These are phyloP conservation scores for Xyrauchen texanus DNA, from an alignment of 2,113 vertebrate species.

Conservation along the genomic window DNA sequence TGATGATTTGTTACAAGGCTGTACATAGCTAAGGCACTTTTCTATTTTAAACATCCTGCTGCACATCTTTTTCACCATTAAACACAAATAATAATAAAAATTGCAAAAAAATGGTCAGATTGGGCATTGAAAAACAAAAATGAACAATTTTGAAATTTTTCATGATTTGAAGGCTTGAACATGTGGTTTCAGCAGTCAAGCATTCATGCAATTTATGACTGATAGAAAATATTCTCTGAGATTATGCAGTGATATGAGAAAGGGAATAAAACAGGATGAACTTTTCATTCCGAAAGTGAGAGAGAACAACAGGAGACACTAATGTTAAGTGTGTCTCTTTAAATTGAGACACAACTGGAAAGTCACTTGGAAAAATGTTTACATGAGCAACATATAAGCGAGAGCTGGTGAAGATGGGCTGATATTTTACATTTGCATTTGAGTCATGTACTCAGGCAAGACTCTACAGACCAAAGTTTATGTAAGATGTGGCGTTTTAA, in stretches of 20 bases:
- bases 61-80: constrained; percentile 1
- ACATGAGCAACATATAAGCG: neutral
- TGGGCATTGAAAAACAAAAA: neutral
- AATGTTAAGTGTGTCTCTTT: neutral
- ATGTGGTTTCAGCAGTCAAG: neutral
- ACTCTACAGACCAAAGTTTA: too few species aligned
- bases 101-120: too few species aligned
- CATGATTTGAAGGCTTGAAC: neutral
- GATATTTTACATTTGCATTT: neutral
- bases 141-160: neutral
- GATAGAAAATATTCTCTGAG: neutral
- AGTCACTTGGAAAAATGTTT: neutral
- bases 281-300: neutral
- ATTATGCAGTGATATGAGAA: neutral
- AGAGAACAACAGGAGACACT: neutral
- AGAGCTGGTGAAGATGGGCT: neutral
- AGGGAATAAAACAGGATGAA: neutral
- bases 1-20: too few species aligned
- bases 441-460: neutral
- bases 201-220: too few species aligned
- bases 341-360: constrained; percentile 29
- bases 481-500: neutral
- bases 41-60: neutral
- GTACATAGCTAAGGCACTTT: too few species aligned
- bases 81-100: constrained; percentile 13